A percentile compares a stretch with the other conserved stretches of the same genome.
phyloP scores from a whole-genome alignment of 2,888 invertebrate species.

The Xanthia togata region DNA sequence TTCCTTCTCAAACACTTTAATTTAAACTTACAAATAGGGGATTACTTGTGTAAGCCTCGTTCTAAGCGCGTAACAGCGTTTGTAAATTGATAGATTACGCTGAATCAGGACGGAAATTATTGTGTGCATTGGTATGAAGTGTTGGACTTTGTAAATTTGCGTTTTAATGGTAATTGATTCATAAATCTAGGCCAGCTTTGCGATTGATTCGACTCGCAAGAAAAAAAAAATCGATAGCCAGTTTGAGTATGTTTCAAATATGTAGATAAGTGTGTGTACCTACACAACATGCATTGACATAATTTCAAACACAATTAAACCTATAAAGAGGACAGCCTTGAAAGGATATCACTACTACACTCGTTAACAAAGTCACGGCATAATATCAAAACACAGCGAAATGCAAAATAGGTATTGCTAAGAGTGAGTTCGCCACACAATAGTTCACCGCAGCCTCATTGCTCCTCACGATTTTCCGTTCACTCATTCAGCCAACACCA shows the following conservation, averaged over 20 bases:
- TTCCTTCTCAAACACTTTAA: slow-evolving; percentile 61
- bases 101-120: slow-evolving; percentile 29
- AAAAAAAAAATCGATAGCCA: accelerated
- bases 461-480: slow-evolving; percentile 49
- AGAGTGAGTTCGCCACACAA: slow-evolving; percentile 37
- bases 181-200: neutral
- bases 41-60: slow-evolving; percentile 57
- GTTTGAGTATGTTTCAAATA: neutral
- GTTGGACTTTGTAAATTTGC: slow-evolving; percentile 4
- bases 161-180: slow-evolving; percentile 8
- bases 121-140: slow-evolving; percentile 10
- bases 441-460: slow-evolving; percentile 42
- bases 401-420: slow-evolving; percentile 22
- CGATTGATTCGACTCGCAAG: neutral
- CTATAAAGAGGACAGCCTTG: neutral
- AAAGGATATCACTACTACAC: neutral
- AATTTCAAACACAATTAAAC: slow-evolving; percentile 5
- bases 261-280: neutral
- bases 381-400: slow-evolving; percentile 7
- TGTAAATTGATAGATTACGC: slow-evolving; percentile 59
- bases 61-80: slow-evolving; percentile 32
- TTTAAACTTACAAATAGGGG: slow-evolving; percentile 57
- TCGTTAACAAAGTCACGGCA: neutral
- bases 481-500: slow-evolving; percentile 44
- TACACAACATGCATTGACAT: neutral